Evolutionary conservation across 2,797 vertebrate genomes (phyloP), one percentile per base, ranked within the genome.

Genomic region (Sebastolobus alascanus): DNA sequence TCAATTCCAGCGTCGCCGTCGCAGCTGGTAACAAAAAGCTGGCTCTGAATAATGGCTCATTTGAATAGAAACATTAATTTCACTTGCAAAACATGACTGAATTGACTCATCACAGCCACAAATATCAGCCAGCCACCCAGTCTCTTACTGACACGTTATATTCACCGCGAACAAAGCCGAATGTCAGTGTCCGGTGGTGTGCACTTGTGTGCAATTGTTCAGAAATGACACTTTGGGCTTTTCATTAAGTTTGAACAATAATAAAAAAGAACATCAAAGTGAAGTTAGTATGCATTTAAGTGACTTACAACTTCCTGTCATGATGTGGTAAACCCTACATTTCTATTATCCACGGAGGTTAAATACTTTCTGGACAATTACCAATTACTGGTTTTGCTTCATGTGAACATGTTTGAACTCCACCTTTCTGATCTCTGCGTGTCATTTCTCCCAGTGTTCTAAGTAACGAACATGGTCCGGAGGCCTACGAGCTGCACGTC

Each of bases 401-500:
- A 7, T 38, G 9, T 58, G 73, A 52, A 46, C 14, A 61, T 16
- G 9, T 64, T 38, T 14, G 5, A 68, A 18, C 68, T 13, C 59
- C 56, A 66, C 54, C 35, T 77, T 1, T 74, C 89, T 77, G 5
- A 90, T 65, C 16, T 63, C 60, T 54, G 7, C 4, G 1, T 78
- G 63, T 80, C 63, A 77, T 90, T 75, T 16, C 40, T 58, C 16
- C 1, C 94, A 99, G 99, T 74, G 79, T 97, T 87, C 95, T 99
- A 85, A 96, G 97, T 84, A 97, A 96, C 0, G 98, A 98, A 84
- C 97, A 97, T 3, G 96, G 94, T n/a, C 97, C 97, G 0, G 96
- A 96, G 77, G 94, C 94, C 83, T 99, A 98, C 6, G 99, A 99
- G 85, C 96, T 99, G 63, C 98, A 99, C 84, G 88, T 99, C 33